Evolutionary conservation across 2,113 vertebrate species (phyloP).

Genomic region (Tragelaphus scriptus): DNA sequence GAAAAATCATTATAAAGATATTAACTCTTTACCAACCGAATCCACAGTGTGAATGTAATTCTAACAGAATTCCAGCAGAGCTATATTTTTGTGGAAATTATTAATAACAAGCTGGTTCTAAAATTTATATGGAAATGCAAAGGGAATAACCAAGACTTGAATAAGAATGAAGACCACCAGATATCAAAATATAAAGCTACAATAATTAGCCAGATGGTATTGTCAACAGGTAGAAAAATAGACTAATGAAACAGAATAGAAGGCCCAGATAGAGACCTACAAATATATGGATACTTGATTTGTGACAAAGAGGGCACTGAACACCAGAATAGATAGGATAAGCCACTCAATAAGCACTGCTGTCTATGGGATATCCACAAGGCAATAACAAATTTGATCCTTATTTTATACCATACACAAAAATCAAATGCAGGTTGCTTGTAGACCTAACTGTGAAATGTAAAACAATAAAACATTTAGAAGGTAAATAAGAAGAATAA

Average conservation of each 20-base stretch:
- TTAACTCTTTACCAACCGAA: neutral
- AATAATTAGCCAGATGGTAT: neutral
- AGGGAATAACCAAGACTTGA: neutral
- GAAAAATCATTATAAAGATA: constrained; percentile 21
- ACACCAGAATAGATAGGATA: neutral
- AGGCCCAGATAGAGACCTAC: neutral
- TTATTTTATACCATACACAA: neutral
- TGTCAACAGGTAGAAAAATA: neutral
- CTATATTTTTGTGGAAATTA: neutral
- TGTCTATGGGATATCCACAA: neutral
- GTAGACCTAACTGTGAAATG: neutral
- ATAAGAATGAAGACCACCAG: neutral
- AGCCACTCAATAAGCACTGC: neutral
- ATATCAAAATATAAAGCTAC: neutral
- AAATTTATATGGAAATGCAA: neutral
- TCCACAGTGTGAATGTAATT: neutral
- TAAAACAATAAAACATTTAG: neutral
- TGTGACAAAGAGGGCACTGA: neutral
- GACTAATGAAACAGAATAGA: neutral
- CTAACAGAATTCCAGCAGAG: neutral
- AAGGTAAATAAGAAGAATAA: neutral
- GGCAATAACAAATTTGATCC: neutral
- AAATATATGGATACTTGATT: neutral
- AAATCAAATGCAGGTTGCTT: neutral
- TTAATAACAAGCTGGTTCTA: neutral